Evolutionary conservation across 2,888 invertebrate species (phyloP).

Genomic region (Smittia aterrima): DNA sequence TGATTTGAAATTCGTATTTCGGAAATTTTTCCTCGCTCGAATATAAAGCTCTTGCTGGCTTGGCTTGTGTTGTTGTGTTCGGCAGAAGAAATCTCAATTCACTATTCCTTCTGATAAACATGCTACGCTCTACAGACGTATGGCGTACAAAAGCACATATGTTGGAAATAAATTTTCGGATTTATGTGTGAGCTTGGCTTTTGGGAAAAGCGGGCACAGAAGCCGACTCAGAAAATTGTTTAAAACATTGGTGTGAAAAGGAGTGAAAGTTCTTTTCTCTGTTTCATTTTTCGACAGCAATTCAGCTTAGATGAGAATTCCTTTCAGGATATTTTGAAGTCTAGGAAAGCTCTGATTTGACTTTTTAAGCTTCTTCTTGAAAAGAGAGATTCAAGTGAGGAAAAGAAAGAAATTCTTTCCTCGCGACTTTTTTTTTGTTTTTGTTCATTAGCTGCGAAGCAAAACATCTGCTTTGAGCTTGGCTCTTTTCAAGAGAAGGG

Average conservation of each 20-base stretch:
- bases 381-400: no score
- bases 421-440: no score
- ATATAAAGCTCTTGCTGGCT: background rate
- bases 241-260: background rate
- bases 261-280: background rate
- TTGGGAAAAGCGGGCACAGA: background rate
- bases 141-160: constrained; percentile 21
- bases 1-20: background rate
- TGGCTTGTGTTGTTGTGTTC: background rate
- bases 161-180: constrained; percentile 34
- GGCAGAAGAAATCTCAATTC: background rate
- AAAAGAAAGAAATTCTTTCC: no score
- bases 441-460: no score
- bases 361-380: no score
- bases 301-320: no score
- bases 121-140: background rate
- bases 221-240: background rate
- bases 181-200: constrained; percentile 17
- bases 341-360: no score
- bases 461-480: no score
- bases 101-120: background rate
- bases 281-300: no score
- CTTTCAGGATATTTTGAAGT: no score
- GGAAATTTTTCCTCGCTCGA: background rate
- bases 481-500: no score